These are phyloP conservation scores for Aricia artaxerxes DNA, from an alignment of 2,888 invertebrate species.

Conservation along the genomic window DNA sequence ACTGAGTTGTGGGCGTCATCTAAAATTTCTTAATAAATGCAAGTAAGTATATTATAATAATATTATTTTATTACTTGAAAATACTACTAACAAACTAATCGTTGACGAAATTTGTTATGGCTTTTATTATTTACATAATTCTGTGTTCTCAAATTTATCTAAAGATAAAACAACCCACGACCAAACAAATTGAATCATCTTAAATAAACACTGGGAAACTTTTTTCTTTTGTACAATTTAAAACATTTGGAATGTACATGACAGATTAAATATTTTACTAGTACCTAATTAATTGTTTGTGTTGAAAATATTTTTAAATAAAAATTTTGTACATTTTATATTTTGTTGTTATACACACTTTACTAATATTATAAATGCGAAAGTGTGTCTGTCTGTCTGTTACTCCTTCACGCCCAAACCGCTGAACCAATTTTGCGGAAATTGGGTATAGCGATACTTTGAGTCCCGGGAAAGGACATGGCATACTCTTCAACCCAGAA, in stretches of 20 bases:
- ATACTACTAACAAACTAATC: no score
- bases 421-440: no score
- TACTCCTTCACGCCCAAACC: no score
- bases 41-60: no score
- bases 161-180: neutral
- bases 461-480: no score
- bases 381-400: no score
- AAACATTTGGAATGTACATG: slow-evolving; percentile 19
- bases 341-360: neutral
- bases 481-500: no score
- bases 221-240: neutral
- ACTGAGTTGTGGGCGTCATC: no score
- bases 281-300: neutral
- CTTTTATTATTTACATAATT: neutral
- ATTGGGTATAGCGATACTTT: no score
- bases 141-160: neutral
- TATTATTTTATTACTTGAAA: no score
- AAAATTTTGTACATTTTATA: slow-evolving; percentile 32
- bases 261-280: neutral
- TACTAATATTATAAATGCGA: no score
- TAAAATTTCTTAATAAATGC: no score
- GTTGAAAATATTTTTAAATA: slow-evolving; percentile 2
- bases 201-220: slow-evolving; percentile 51
- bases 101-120: neutral
- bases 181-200: neutral